phyloP scores from a whole-genome alignment of 1,140 invertebrate genomes.

The Drosophila sucinea region DNA sequence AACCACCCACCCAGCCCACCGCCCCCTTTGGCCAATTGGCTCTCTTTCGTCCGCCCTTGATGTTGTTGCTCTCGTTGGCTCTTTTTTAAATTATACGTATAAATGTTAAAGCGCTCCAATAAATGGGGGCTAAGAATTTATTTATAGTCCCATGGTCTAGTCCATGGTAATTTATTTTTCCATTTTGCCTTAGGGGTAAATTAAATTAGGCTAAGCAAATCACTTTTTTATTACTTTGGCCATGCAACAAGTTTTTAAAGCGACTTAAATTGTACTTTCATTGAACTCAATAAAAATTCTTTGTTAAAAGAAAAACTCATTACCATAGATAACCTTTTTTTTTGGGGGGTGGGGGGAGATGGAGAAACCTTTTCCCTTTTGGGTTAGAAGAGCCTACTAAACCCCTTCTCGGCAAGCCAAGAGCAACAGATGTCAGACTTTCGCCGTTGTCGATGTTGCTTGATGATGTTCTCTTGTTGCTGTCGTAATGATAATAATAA shows the following conservation, averaged over 20 bases:
- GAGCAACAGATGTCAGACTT: constrained; percentile 56
- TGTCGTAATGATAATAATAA: constrained; percentile 67
- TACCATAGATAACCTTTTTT: constrained; percentile 34
- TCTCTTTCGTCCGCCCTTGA: background rate
- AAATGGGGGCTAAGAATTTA: background rate
- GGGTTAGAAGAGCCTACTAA: constrained; percentile 19
- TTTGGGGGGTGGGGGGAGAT: background rate
- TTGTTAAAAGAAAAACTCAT: constrained; percentile 28
- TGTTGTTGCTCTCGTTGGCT: background rate
- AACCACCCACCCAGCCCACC: constrained; percentile 13
- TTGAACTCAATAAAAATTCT: constrained; percentile 2
- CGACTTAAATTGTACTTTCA: constrained; percentile 43
- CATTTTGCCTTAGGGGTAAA: background rate
- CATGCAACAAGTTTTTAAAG: constrained; percentile 56
- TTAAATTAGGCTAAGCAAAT: constrained; percentile 25
- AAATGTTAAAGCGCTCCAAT: background rate
- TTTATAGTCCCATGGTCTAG: background rate
- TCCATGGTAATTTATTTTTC: background rate
- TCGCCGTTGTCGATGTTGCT: constrained; percentile 15
- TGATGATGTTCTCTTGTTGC: constrained; percentile 47
- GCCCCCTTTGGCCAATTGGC: background rate
- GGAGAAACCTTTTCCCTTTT: constrained; percentile 20
- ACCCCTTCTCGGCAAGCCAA: constrained; percentile 39
- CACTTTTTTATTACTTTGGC: constrained; percentile 50
- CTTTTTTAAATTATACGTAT: background rate